Percentiles rank a stretch among this genome's conserved stretches.
Conservation (phyloP, 2,888 invertebrate species). For the Priocnemis perturbator region DNA sequence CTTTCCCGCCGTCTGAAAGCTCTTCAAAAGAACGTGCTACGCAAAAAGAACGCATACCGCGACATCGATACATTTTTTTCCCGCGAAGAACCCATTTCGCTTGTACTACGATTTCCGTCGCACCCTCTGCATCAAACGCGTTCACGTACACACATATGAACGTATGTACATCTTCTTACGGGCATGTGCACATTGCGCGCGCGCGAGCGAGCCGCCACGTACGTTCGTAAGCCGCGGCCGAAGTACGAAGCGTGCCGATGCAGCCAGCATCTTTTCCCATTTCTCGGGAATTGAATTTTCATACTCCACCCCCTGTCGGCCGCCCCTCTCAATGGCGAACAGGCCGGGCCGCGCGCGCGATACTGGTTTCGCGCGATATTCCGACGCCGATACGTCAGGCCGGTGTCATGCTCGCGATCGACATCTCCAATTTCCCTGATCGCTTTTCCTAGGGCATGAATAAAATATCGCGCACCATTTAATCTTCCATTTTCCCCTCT, state of each 20-base stretch:
- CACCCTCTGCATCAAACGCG: too few species aligned
- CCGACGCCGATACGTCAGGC: conserved; percentile 37
- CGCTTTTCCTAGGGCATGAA: conserved; percentile 47
- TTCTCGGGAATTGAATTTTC: conserved; percentile 52
- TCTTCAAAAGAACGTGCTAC: too few species aligned
- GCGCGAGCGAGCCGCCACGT: too few species aligned
- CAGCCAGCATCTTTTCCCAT: conserved; percentile 27
- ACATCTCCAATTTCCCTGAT: conserved; percentile 50
- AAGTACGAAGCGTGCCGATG: conserved; percentile 20
- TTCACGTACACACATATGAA: too few species aligned
- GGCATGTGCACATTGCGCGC: too few species aligned
- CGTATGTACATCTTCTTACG: too few species aligned
- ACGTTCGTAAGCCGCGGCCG: too few species aligned
- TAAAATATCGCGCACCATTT: conserved; percentile 52
- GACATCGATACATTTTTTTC: too few species aligned
- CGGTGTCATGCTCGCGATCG: conserved; percentile 34
- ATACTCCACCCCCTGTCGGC: conserved; percentile 27
- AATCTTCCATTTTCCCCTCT: conserved; percentile 16
- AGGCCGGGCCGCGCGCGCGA: not conserved
- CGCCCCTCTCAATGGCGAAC: not conserved
- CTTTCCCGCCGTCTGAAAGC: too few species aligned
- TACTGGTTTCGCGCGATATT: conserved; percentile 14
- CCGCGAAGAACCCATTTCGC: too few species aligned
- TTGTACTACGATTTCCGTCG: too few species aligned
- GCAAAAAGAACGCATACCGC: too few species aligned